Evolutionary conservation across 2,797 vertebrate genomes (phyloP).

Genomic region (Characodon lateralis): DNA sequence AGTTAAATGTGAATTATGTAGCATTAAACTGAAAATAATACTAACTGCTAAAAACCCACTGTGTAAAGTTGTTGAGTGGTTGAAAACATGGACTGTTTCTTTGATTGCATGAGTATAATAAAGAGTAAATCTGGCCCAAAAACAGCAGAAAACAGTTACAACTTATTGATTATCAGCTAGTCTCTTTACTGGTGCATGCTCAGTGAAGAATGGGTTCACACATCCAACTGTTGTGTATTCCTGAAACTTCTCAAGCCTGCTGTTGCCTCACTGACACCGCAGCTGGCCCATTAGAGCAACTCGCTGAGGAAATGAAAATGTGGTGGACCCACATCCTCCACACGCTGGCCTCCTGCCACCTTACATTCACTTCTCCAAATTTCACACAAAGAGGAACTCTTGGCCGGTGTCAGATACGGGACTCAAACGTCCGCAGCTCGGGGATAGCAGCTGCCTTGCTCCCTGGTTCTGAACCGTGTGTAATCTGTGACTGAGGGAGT

Average conservation of each 20-base stretch:
- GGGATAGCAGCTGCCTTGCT: constrained; percentile 12
- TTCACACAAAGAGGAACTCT: constrained; percentile 64
- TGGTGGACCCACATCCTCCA: constrained; percentile 54
- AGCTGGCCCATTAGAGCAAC: constrained; percentile 42
- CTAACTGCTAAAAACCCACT: neutral
- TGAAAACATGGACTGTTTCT: neutral
- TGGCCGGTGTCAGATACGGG: constrained; percentile 24
- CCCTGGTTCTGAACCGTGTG: constrained; percentile 5
- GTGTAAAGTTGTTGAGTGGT: no score
- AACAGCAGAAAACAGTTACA: neutral
- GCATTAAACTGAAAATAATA: neutral
- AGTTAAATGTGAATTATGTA: no score
- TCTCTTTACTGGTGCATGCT: neutral
- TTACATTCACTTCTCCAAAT: constrained; percentile 76
- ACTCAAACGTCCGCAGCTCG: constrained; percentile 28
- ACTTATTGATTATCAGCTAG: neutral
- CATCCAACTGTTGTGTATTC: constrained; percentile 3
- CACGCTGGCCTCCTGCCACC: constrained; percentile 53
- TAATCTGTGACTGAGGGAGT: neutral
- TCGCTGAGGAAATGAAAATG: constrained; percentile 76
- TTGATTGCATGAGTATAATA: neutral
- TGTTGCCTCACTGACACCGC: constrained; percentile 52
- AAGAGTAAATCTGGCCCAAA: neutral
- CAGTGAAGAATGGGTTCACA: neutral
- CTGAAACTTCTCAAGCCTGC: constrained; percentile 27